Evolutionary conservation across 2,888 invertebrate genomes (phyloP).

Genomic region (Meteorus colon): DNA sequence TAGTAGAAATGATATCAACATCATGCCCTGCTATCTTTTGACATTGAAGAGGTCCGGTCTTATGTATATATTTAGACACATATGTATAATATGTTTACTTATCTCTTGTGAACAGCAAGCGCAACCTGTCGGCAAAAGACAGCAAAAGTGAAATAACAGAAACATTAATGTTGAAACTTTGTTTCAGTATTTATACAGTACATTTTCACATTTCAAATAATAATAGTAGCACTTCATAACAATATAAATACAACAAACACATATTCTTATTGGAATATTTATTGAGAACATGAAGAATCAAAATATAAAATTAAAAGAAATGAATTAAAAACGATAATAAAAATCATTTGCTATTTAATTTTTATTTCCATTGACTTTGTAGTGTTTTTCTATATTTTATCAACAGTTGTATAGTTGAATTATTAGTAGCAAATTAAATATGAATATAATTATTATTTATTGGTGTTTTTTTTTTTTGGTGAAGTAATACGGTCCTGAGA

Average conservation of each 20-base stretch:
- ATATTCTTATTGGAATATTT: constrained; percentile 7
- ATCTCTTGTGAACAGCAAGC: constrained; percentile 22
- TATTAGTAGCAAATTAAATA: too few relatives aligned
- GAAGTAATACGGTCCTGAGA: constrained; percentile 11
- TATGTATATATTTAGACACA: constrained; percentile 19
- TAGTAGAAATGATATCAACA: constrained; percentile 33
- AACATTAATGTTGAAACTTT: constrained; percentile 48
- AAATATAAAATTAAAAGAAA: neutral
- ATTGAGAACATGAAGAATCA: constrained; percentile 26
- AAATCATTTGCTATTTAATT: too few relatives aligned
- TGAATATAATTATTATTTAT: constrained; percentile 16
- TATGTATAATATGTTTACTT: neutral
- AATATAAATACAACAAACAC: neutral
- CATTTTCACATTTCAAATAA: constrained; percentile 56
- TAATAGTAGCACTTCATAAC: neutral
- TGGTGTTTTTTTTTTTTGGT: constrained; percentile 24
- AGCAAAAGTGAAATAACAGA: neutral
- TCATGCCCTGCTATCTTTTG: constrained; percentile 62
- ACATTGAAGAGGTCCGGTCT: constrained; percentile 61
- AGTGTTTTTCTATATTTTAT: too few relatives aligned
- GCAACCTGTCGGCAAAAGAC: constrained; percentile 54
- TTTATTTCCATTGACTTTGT: too few relatives aligned
- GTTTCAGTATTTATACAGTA: constrained; percentile 21
- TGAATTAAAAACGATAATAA: too few relatives aligned
- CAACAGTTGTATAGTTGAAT: too few relatives aligned